phyloP scores from a whole-genome alignment of 2,888 invertebrate species.

The Drosophila atripex region DNA sequence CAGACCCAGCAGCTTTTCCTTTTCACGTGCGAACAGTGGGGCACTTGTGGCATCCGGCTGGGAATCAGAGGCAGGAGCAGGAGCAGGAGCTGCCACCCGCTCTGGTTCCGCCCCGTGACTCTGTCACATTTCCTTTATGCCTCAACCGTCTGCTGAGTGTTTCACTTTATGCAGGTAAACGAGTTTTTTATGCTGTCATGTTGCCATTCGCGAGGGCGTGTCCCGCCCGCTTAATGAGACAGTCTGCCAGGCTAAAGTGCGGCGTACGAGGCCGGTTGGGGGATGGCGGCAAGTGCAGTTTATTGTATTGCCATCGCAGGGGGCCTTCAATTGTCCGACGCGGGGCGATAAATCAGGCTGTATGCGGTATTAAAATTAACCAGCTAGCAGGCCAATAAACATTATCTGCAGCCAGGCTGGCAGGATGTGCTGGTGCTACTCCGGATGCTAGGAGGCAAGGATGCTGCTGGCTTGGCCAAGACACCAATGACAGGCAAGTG shows the following conservation, averaged over 20 bases:
- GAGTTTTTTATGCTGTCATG: constrained; percentile 69
- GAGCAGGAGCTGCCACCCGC: constrained; percentile 11
- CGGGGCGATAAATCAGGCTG: constrained; percentile 67
- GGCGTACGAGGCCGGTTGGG: constrained; percentile 2
- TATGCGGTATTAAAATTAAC: constrained; percentile 70
- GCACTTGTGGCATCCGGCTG: constrained; percentile 78
- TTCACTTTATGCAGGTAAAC: constrained; percentile 79
- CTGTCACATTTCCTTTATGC: constrained; percentile 73
- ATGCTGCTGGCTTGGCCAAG: constrained; percentile 57
- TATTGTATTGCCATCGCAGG: constrained; percentile 66
- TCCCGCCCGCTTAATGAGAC: constrained; percentile 69
- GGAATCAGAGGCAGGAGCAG: constrained; percentile 20
- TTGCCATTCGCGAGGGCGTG: constrained; percentile 24
- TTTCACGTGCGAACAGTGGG: constrained; percentile 54
- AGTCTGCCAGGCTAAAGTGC: constrained; percentile 32
- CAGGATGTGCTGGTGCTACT: constrained; percentile 15
- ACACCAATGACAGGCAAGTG: constrained; percentile 74
- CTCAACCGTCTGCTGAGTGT: constrained; percentile 74
- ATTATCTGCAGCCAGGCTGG: constrained; percentile 58
- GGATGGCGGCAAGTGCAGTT: constrained; percentile 66
- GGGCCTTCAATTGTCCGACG: constrained; percentile 64
- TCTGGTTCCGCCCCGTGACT: constrained; percentile 1
- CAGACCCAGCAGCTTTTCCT: constrained; percentile 56
- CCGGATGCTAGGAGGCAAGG: neutral
- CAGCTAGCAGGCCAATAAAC: constrained; percentile 78